These are phyloP conservation scores for Meiosimyza decipiens DNA, from an alignment of 2,888 invertebrate genomes.

Conservation along the genomic window DNA sequence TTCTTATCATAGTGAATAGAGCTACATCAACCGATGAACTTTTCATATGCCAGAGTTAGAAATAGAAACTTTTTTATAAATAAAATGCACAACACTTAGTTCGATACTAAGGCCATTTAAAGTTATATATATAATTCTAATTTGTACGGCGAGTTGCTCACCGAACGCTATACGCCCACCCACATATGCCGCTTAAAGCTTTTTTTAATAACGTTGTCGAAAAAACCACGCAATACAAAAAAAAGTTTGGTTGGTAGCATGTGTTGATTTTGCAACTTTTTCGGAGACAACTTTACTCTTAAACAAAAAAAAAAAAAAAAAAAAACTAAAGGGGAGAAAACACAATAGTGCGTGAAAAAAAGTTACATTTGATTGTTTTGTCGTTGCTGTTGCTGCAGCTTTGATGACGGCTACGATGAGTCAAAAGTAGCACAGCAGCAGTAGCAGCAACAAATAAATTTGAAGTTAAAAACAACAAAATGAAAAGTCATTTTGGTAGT, in stretches of 20 bases:
- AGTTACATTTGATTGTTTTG: background rate
- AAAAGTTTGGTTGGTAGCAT: background rate
- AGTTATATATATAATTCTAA: too few relatives aligned
- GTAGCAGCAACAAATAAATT: conserved; percentile 7
- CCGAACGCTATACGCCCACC: too few relatives aligned
- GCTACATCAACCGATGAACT: too few relatives aligned
- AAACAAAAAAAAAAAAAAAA: conserved; percentile 7
- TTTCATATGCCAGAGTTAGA: too few relatives aligned
- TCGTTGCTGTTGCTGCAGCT: background rate
- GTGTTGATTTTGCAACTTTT: too few relatives aligned
- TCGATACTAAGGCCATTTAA: too few relatives aligned
- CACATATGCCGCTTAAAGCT: background rate
- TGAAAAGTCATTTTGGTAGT: conserved; percentile 30
- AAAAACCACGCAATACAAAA: background rate
- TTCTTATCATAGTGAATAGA: too few relatives aligned
- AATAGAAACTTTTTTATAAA: too few relatives aligned
- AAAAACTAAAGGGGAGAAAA: background rate
- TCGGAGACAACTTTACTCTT: too few relatives aligned
- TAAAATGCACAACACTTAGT: too few relatives aligned
- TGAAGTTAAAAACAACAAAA: conserved; percentile 31
- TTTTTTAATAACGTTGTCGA: conserved; percentile 4
- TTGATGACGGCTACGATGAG: background rate
- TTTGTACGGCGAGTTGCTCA: too few relatives aligned
- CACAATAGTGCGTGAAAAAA: background rate
- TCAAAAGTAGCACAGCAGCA: conserved; percentile 15